A percentile compares a stretch with the other conserved stretches of the same genome.
phyloP scores from a whole-genome alignment of 2,797 vertebrate species.

The Crax fasciolata region DNA sequence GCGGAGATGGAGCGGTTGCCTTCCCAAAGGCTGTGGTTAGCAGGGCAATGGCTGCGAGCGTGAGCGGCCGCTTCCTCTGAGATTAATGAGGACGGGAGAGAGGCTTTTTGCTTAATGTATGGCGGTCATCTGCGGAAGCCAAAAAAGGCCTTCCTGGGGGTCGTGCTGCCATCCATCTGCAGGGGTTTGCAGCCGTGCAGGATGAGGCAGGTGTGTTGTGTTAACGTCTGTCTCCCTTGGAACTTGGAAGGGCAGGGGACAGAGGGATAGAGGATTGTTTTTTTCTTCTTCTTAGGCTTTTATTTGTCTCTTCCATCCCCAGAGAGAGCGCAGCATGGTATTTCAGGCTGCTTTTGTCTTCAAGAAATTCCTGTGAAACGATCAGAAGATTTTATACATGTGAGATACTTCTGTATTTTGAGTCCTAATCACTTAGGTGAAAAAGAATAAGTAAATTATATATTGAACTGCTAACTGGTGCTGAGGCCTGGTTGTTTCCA shows the following conservation, averaged over 20 bases:
- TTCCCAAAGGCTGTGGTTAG: not conserved
- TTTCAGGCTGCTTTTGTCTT: conserved; percentile 25
- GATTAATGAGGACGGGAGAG: not conserved
- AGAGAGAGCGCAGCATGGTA: not conserved
- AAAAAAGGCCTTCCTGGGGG: not conserved
- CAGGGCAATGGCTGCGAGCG: not conserved
- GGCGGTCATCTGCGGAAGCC: not conserved
- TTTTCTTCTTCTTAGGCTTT: conserved; percentile 1
- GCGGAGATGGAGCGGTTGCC: not conserved
- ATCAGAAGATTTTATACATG: conserved; percentile 32
- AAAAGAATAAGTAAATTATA: conserved; percentile 87
- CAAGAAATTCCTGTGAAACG: conserved; percentile 30
- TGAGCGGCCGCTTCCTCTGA: not conserved
- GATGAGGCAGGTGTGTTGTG: not conserved
- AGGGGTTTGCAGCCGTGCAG: accelerated
- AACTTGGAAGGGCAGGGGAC: not conserved
- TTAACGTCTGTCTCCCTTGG: not conserved
- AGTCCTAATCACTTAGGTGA: conserved; percentile 80
- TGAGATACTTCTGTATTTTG: conserved; percentile 76
- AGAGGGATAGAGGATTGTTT: not conserved
- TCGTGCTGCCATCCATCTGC: not conserved
- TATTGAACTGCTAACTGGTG: conserved; percentile 86
- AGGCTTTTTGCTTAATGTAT: not conserved
- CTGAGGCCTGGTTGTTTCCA: conserved; percentile 88
- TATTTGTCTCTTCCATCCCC: not conserved